phyloP scores from a whole-genome alignment of 30 jellyfish, hydroid and myxozoan species.

The Cassiopea xamachana region DNA sequence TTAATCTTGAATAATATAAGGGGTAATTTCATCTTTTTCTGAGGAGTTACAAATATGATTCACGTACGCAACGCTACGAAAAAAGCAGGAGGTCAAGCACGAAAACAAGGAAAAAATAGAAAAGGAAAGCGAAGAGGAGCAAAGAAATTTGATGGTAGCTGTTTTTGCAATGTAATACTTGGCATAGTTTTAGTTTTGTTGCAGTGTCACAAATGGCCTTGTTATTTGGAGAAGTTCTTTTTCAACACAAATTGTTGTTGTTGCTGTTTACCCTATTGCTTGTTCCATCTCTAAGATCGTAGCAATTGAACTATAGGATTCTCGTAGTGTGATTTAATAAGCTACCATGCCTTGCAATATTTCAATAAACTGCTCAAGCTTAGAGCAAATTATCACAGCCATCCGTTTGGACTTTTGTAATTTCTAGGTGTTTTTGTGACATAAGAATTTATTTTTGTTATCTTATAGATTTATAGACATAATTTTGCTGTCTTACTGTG shows the following conservation, averaged over 20 bases:
- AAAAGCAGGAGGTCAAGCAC: conserved; percentile 90
- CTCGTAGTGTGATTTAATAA: too few relatives aligned
- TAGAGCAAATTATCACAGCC: too few relatives aligned
- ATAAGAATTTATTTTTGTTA: too few relatives aligned
- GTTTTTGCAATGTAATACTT: neutral
- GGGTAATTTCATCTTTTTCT: neutral
- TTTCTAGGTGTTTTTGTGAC: neutral
- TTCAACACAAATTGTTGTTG: neutral
- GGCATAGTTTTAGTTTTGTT: neutral
- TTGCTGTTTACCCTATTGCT: too few relatives aligned
- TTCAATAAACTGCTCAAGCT: too few relatives aligned
- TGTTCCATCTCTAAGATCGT: too few relatives aligned
- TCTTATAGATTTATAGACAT: neutral
- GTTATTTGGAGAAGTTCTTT: neutral
- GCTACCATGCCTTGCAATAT: too few relatives aligned
- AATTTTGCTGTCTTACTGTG: neutral
- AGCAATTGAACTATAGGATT: too few relatives aligned
- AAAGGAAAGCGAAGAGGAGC: conserved; percentile 80
- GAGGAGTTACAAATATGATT: conserved; percentile 56
- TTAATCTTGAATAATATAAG: too few relatives aligned
- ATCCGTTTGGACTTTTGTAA: too few relatives aligned
- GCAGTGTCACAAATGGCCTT: too few relatives aligned
- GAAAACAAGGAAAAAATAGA: conserved; percentile 83
- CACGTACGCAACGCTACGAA: conserved; percentile 86
- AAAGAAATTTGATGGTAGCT: conserved; percentile 51